phyloP scores from a whole-genome alignment of 2,888 invertebrate species.

The Nezara viridula region DNA sequence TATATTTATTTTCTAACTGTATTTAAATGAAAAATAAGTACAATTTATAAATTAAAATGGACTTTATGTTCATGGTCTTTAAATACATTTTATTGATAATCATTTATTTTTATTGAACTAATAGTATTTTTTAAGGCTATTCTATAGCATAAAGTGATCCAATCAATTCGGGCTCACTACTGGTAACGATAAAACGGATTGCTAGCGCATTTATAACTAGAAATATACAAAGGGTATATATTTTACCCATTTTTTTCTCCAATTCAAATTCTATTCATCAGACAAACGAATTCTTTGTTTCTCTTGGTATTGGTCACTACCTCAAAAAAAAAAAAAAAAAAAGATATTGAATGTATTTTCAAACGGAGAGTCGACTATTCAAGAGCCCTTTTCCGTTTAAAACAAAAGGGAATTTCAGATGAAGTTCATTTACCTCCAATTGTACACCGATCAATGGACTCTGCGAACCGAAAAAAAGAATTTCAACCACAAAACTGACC shows the following conservation, averaged over 20 bases:
- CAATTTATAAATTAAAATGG: too few relatives aligned
- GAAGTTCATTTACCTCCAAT: slow-evolving; percentile 42
- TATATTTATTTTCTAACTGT: too few relatives aligned
- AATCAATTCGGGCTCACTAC: background rate
- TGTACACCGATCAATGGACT: background rate
- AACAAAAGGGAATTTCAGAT: slow-evolving; percentile 41
- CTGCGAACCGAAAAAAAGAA: slow-evolving; percentile 1
- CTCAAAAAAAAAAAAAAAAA: background rate
- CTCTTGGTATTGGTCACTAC: background rate
- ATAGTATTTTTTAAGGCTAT: background rate
- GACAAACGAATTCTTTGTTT: background rate
- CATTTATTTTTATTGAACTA: too few relatives aligned
- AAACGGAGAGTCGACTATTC: background rate
- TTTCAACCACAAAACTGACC: background rate
- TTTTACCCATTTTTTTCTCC: background rate
- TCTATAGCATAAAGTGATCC: background rate
- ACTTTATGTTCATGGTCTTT: too few relatives aligned
- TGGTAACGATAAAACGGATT: background rate
- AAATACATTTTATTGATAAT: too few relatives aligned
- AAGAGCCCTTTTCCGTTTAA: slow-evolving; percentile 2
- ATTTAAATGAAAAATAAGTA: too few relatives aligned
- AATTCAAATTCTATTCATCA: background rate
- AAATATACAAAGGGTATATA: background rate
- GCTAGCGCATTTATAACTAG: background rate
- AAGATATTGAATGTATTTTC: slow-evolving; percentile 19